Evolutionary conservation across 2,797 vertebrate genomes (phyloP).

Genomic region (Anguilla anguilla): DNA sequence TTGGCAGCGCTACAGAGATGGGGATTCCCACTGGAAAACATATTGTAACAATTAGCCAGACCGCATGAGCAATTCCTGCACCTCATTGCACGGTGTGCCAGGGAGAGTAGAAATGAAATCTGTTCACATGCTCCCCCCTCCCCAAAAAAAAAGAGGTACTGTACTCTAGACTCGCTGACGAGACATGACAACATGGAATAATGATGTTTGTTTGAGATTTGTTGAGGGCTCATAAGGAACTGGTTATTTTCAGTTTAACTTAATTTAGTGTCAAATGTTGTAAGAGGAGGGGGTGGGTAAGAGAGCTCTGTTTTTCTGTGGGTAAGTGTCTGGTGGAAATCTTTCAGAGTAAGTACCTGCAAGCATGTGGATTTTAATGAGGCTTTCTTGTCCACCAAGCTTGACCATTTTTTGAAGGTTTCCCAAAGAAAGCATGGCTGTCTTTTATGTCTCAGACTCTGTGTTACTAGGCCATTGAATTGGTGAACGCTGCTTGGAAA

Average conservation of each 20-base stretch:
- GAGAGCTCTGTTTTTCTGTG: neutral
- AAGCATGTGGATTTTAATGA: neutral
- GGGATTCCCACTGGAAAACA: slow-evolving; percentile 20
- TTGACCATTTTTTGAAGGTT: neutral
- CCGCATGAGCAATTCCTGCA: slow-evolving; percentile 16
- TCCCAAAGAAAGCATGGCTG: neutral
- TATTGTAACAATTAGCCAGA: slow-evolving; percentile 17
- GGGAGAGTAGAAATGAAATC: neutral
- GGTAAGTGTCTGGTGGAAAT: neutral
- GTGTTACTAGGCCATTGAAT: neutral
- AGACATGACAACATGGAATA: slow-evolving; percentile 19
- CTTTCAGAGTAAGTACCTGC: neutral
- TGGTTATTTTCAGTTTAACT: slow-evolving; percentile 7
- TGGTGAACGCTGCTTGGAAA: neutral
- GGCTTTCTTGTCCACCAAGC: neutral
- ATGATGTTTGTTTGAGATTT: neutral
- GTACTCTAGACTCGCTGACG: neutral
- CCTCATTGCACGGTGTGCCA: neutral
- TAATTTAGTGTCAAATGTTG: neutral
- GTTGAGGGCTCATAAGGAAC: neutral
- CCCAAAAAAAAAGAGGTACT: neutral
- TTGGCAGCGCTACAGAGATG: neutral
- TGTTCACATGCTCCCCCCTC: neutral
- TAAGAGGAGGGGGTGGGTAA: neutral
- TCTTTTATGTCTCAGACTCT: neutral